Percentiles rank a stretch among this genome's conserved stretches.
These are phyloP conservation scores for Epizoanthus stellaris DNA, from an alignment of 92 coral and sea anemone genomes.

Conservation along the genomic window DNA sequence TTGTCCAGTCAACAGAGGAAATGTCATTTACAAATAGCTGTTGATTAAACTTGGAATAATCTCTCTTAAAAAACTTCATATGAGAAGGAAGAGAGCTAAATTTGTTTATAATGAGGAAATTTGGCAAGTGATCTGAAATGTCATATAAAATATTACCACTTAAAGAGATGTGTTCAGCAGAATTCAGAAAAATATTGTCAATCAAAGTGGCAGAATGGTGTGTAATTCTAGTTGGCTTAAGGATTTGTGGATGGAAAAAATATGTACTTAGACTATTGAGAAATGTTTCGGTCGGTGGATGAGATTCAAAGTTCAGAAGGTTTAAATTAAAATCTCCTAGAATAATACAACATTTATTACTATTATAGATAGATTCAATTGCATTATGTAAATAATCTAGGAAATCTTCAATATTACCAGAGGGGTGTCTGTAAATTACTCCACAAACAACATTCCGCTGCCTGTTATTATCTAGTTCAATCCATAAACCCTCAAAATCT, in stretches of 20 bases:
- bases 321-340: conserved; percentile 54
- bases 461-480: conserved; percentile 20
- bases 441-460: conserved; percentile 25
- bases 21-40: conserved; percentile 32
- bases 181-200: conserved; percentile 68
- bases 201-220: conserved; percentile 66
- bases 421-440: conserved; percentile 10
- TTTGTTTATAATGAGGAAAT: conserved; percentile 55
- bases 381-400: conserved; percentile 7
- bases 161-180: conserved; percentile 52
- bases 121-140: conserved; percentile 64
- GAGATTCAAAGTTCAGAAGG: conserved; percentile 50
- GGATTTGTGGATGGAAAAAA: conserved; percentile 57
- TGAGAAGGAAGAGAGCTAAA: conserved; percentile 36
- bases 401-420: conserved; percentile 3
- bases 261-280: conserved; percentile 49
- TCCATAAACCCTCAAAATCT: conserved; percentile 40
- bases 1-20: conserved; percentile 23
- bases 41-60: conserved; percentile 47
- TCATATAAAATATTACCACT: conserved; percentile 62
- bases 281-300: conserved; percentile 61
- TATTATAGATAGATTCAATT: neutral
- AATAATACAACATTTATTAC: conserved; percentile 19
- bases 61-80: conserved; percentile 40
- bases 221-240: conserved; percentile 60